Evolutionary conservation across 2,888 invertebrate species (phyloP).

Genomic region (Palloptera scutellata): DNA sequence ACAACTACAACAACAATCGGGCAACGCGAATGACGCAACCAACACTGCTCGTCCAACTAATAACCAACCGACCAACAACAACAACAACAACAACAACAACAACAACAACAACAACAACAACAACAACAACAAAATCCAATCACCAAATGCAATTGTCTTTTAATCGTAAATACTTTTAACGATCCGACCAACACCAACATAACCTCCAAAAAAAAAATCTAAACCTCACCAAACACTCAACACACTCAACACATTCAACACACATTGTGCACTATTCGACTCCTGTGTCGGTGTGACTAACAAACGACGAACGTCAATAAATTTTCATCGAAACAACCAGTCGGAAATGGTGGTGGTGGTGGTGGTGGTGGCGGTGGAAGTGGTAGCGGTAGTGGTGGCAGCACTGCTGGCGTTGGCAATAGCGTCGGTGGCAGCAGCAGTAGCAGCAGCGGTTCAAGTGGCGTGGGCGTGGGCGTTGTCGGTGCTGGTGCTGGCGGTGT

Average conservation of each 20-base stretch:
- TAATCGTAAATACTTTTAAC: too few relatives aligned
- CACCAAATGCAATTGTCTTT: slow-evolving; percentile 57
- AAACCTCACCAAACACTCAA: slow-evolving; percentile 24
- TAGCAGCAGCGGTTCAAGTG: slow-evolving; percentile 47
- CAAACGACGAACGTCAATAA: slow-evolving; percentile 52
- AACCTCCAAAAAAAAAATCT: too few relatives aligned
- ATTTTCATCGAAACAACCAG: slow-evolving; percentile 49
- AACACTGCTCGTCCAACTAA: too few relatives aligned
- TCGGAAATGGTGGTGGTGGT: slow-evolving; percentile 44
- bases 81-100: slow-evolving; percentile 21
- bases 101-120: slow-evolving; percentile 21
- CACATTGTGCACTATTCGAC: not conserved
- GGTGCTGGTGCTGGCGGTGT: too few relatives aligned
- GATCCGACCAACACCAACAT: slow-evolving; percentile 10
- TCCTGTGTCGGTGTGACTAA: slow-evolving; percentile 18
- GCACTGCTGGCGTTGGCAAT: slow-evolving; percentile 40
- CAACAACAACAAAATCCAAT: slow-evolving; percentile 44
- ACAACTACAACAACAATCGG: too few relatives aligned
- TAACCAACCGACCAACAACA: too few relatives aligned
- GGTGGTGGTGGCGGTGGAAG: slow-evolving; percentile 46
- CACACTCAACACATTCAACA: slow-evolving; percentile 12
- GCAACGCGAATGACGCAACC: too few relatives aligned
- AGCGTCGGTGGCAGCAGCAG: slow-evolving; percentile 45
- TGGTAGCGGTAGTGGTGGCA: slow-evolving; percentile 41
- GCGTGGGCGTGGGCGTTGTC: slow-evolving; percentile 42